Evolutionary conservation across 1,140 invertebrate species (phyloP), one percentile per base, ranked within the genome.

Genomic region (Ruditapes philippinarum): DNA sequence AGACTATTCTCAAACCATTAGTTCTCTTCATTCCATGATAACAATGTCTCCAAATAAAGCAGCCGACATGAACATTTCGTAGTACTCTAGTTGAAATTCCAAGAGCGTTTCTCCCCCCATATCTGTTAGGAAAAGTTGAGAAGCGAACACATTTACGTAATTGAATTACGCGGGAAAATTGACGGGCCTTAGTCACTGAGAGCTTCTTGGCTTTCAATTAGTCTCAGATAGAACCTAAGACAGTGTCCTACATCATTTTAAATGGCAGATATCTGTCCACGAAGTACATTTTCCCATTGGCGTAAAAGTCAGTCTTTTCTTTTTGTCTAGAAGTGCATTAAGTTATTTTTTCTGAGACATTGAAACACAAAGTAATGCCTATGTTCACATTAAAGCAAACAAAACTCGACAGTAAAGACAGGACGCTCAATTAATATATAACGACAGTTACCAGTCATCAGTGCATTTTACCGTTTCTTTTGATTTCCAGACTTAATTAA

Each of bases 151-250:
- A 88, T 88, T 88, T 88, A 54, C 76, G 89, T 91, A 92, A 93
- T 92, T 89, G 65, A 90, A 90, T 93, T 92, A 92, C 57, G 82
- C 78, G 74, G 57, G 86, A 90, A 89, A 92, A 92, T 93, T 93
- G 91, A 87, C 85, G 89, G 89, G 88, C 88, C 92, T 91, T 81
- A 90, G 88, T 90, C 89, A 91, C 89, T 85, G 57, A 54, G 60
- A 68, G 74, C 31, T 78, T 78, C 57, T 38, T 40, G 36, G 85
- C 45, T 80, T 79, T 78, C 85, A 79, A 88, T 81, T 81, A 81
- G 79, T 81, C 79, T 81, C 79, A 65, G 42, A 78, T 78, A 42
- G 74, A 51, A 49, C 33, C 40, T 17, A 19, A 51, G 49, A 62
- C 49, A 62, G 62, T 81, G 45, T 5, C 11, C 49, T n/a, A 62